phyloP scores from a whole-genome alignment of 2,113 vertebrate genomes.

The Boulengeromyrus knoepffleri region DNA sequence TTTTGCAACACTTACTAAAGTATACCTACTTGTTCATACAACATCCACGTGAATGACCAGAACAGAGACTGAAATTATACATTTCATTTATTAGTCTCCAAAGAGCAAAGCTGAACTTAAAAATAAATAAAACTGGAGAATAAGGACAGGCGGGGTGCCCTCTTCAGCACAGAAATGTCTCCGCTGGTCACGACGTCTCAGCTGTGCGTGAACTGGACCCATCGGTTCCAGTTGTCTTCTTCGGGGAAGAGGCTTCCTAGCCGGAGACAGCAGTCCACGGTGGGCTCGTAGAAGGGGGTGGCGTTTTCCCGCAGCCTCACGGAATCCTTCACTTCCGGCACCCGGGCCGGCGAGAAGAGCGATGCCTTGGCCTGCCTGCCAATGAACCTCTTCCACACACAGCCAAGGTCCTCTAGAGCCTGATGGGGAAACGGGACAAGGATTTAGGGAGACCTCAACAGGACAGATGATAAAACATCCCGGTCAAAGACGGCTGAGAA shows the following conservation, averaged over 20 bases:
- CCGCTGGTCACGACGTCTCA: slow-evolving; percentile 13
- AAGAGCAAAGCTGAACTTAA: not conserved
- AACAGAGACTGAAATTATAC: not conserved
- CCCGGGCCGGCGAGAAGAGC: slow-evolving; percentile 60
- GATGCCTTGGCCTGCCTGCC: slow-evolving; percentile 45
- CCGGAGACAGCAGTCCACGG: slow-evolving; percentile 71
- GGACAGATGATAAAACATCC: not conserved
- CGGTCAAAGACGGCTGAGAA: not conserved
- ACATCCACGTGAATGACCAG: not conserved
- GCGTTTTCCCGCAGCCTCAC: slow-evolving; percentile 14
- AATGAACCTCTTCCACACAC: slow-evolving; percentile 63
- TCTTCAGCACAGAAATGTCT: not conserved
- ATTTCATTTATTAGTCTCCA: not conserved
- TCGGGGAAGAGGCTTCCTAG: slow-evolving; percentile 75
- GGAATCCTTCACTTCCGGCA: not conserved
- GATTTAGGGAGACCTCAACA: not conserved
- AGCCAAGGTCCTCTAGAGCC: slow-evolving; percentile 74
- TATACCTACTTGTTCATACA: not conserved
- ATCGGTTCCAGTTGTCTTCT: slow-evolving; percentile 80
- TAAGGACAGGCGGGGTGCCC: not conserved
- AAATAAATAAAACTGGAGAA: not conserved
- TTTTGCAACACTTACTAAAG: not conserved
- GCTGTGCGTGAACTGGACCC: slow-evolving; percentile 45
- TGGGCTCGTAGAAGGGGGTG: slow-evolving; percentile 73
- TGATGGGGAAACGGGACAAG: slow-evolving; percentile 36